Evolutionary conservation across 2,888 invertebrate genomes (phyloP).

Genomic region (Eupithecia inturbata): DNA sequence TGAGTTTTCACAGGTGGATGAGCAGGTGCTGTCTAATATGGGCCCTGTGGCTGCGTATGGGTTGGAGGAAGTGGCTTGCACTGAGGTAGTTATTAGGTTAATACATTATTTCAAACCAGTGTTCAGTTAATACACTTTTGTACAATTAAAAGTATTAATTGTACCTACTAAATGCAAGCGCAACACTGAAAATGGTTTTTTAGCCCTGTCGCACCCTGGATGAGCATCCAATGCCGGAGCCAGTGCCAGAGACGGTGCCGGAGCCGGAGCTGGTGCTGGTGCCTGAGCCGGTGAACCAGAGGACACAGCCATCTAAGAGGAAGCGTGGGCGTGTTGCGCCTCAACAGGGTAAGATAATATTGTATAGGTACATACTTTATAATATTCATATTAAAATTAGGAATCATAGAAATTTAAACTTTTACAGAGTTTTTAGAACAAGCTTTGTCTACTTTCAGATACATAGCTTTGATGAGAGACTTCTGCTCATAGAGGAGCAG

Average conservation of each 20-base stretch:
- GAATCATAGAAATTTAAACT: neutral
- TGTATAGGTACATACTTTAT: neutral
- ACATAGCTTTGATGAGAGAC: neutral
- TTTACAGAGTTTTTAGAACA: neutral
- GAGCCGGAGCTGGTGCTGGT: neutral
- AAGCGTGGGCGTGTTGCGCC: neutral
- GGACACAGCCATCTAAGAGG: neutral
- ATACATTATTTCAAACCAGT: neutral
- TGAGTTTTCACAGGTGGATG: neutral
- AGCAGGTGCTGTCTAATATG: neutral
- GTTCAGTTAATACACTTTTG: neutral
- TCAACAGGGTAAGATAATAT: neutral
- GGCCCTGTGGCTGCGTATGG: neutral
- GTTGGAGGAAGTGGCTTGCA: neutral
- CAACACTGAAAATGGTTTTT: no score
- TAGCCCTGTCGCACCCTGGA: no score
- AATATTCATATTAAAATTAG: no score
- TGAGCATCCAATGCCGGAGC: no score
- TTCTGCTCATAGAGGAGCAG: no score
- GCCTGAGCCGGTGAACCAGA: neutral
- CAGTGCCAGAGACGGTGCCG: no score
- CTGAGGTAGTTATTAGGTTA: neutral
- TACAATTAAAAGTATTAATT: no score
- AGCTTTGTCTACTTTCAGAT: neutral
- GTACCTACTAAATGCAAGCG: no score